Base-by-base conservation (phyloP, 2,797 vertebrate species). In the Siniperca obscura region DNA sequence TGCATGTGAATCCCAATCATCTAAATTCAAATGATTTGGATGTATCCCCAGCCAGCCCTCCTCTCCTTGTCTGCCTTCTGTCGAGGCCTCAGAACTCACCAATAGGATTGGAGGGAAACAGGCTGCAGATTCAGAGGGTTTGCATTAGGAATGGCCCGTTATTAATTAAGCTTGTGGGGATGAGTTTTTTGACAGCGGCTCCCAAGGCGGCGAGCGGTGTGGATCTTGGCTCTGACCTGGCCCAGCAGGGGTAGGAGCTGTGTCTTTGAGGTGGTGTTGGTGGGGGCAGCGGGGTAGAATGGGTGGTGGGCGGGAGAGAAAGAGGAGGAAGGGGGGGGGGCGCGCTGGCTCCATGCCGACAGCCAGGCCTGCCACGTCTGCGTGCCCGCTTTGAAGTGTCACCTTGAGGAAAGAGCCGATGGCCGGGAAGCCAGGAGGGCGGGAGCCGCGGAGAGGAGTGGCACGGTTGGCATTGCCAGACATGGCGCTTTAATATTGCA, bases 311-410 rank as follows among this genome's bases (percentile, higher is more conserved):
- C 88, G 80, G 88, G 95, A 62, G 53, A 82, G 86, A 91, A 84
- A 83, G 95, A 95, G 94, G 55, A 94, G 93, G 36, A 27, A 27
- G 50, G 91, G 76, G 78, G 89, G 62, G 80, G 83, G 73, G 76
- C 78, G 89, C 92, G 94, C 95, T 96, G 92, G 94, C 95, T 92
- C 90, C 97, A 96, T 59, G 94, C 96, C 90, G 96, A 94, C 96
- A 93, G 86, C 96, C 88, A 95, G 93, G 95, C 93, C 96, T 92
- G 95, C 90, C 85, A 94, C 82, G 94, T 95, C 97, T 96, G 77
- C 10, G 89, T 84, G 81, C 50, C 94, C 87, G 61, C 98, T 98
- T 98, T 98, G 97, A 99, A 96, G 96, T 98, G 97, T 97, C 98
- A 97, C 70, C 92, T 97, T 97, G 95, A 96, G 96, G 93, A 94